Evolutionary conservation across 1,140 invertebrate species (phyloP), one percentile per base, ranked within the genome.

Genomic region (Bombus superbus): DNA sequence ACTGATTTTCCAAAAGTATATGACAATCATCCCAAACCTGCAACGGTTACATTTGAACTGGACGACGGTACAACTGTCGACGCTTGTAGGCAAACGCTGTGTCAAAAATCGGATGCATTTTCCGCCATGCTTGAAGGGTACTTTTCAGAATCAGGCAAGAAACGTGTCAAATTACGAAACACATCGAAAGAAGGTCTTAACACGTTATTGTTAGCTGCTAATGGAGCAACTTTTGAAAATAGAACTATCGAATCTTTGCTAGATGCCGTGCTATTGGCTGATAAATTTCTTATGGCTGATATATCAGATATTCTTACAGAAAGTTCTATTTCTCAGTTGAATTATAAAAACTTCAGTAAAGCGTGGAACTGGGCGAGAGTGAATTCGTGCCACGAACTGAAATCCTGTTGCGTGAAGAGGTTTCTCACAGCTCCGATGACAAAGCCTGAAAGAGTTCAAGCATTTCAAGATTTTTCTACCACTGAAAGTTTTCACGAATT

Each of bases 221-320:
- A 94, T 40, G 96, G 96, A 69, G 93, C 94, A n/a, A 81, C 77
- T 90, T 96, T 94, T 86, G 95, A 93, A 81, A 95, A 91, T 92
- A 94, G 66, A 87, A 95, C 71, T 89, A 96, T 97, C 47, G 95
- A 96, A 74, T 96, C 96, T 1, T 92, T 96, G 38, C 92, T 97
- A n/a, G 97, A 97, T 90, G 96, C 97, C 3, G 95, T 97, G n/a
- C 88, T 96, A 6, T 90, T 97, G 18, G 96, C 96, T 4, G 97
- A 97, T 91, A 96, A 96, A 85, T 97, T 96, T 91, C 94, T 97
- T 35, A 96, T 97, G 92, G 92, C 95, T 6, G 96, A 96, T 44
- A 88, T 97, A 10, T 96, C 96, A 64, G 94, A 96, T 13, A 88
- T 94, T 59, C 91, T 97, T 5, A 96, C 95, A 1, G 92, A 95